phyloP scores from a whole-genome alignment of 2,888 invertebrate genomes.

The Eugnorisma glareosa region DNA sequence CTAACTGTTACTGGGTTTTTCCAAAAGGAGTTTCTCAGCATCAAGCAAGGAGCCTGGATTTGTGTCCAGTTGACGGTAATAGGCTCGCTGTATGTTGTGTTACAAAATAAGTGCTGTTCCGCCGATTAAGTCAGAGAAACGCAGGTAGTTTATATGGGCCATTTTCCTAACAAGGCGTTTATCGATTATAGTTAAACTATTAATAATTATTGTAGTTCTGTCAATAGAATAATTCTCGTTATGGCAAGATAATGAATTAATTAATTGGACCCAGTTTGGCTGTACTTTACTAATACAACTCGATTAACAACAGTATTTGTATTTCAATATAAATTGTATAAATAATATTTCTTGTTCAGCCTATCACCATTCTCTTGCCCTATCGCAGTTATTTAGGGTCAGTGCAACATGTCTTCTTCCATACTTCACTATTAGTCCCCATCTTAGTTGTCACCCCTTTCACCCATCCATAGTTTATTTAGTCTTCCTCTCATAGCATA shows the following conservation, averaged over 20 bases:
- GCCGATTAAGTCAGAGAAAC: slow-evolving; percentile 27
- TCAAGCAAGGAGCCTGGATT: not conserved
- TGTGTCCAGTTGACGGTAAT: not conserved
- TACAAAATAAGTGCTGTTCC: slow-evolving; percentile 22
- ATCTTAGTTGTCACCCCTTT: not conserved
- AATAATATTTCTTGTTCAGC: not conserved
- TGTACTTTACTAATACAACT: slow-evolving; percentile 12
- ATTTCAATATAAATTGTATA: too few species aligned
- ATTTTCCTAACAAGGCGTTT: slow-evolving; percentile 47
- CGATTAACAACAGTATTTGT: slow-evolving; percentile 1
- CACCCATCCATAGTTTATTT: not conserved
- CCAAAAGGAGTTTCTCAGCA: not conserved
- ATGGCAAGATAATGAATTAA: slow-evolving; percentile 12
- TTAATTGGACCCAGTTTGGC: slow-evolving; percentile 19
- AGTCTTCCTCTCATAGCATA: not conserved
- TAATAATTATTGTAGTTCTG: slow-evolving; percentile 35
- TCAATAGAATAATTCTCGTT: slow-evolving; percentile 35
- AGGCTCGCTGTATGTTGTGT: not conserved
- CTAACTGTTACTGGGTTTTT: not conserved
- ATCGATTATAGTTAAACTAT: slow-evolving; percentile 39
- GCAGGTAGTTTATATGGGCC: slow-evolving; percentile 22
- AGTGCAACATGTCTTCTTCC: not conserved
- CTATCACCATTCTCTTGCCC: not conserved
- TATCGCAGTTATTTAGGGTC: not conserved
- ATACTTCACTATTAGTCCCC: not conserved